Conservation (phyloP, 1,140 invertebrate genomes). For the Cherax quadricarinatus region DNA sequence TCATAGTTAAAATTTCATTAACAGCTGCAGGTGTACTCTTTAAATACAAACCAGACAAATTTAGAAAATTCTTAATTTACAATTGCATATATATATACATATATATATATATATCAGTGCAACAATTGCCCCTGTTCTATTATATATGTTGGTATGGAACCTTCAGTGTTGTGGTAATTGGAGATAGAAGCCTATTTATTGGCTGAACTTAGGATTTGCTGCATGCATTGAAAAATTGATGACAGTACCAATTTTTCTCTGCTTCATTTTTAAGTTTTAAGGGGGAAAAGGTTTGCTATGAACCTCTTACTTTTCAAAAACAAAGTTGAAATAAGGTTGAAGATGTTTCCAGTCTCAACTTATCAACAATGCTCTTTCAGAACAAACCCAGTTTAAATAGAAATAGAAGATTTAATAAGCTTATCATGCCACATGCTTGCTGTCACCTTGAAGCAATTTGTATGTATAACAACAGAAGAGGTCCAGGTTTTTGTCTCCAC, state of each 20-base stretch:
- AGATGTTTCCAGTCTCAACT: constrained; percentile 41
- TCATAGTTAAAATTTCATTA: not conserved
- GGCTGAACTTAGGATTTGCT: constrained; percentile 14
- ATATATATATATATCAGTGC: not conserved
- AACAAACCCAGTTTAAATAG: constrained; percentile 52
- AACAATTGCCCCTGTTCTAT: not conserved
- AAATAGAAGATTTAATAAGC: constrained; percentile 55
- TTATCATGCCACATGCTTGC: constrained; percentile 51
- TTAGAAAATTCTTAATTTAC: not conserved
- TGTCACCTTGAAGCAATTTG: constrained; percentile 29
- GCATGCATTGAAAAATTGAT: constrained; percentile 28
- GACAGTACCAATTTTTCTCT: constrained; percentile 30
- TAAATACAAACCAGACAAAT: not conserved
- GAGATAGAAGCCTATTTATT: constrained; percentile 2
- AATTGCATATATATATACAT: too few species aligned
- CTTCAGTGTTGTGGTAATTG: not conserved
- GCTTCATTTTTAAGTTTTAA: constrained; percentile 49
- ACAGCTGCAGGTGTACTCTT: not conserved
- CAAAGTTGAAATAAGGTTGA: constrained; percentile 46
- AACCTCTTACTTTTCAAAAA: constrained; percentile 33
- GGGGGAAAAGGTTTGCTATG: constrained; percentile 43
- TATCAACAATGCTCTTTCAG: constrained; percentile 49
- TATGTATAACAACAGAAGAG: not conserved
- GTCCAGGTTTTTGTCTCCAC: constrained; percentile 6
- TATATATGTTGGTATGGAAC: not conserved